phyloP scores from a whole-genome alignment of 2,797 vertebrate species.

The Euthynnus affinis region DNA sequence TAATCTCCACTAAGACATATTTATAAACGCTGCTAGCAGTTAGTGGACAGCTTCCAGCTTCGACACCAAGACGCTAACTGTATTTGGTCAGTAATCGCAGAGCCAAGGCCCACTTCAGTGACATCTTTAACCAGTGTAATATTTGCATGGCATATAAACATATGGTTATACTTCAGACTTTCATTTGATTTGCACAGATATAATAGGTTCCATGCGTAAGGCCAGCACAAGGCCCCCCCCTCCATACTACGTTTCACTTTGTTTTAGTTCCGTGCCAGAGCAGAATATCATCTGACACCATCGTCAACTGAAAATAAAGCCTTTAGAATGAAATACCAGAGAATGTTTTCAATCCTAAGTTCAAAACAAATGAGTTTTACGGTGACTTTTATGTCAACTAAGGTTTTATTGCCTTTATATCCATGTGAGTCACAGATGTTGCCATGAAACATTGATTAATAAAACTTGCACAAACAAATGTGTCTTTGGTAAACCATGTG shows the following conservation, averaged over 20 bases:
- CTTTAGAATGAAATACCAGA: conserved; percentile 8
- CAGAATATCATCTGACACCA: conserved; percentile 48
- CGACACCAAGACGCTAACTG: conserved; percentile 51
- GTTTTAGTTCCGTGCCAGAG: conserved; percentile 43
- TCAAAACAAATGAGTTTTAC: conserved; percentile 28
- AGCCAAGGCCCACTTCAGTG: conserved; percentile 23
- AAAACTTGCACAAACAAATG: conserved; percentile 37
- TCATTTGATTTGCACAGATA: conserved; percentile 46
- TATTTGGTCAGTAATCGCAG: conserved; percentile 57
- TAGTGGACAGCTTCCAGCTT: conserved; percentile 63
- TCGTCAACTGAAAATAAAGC: conserved; percentile 30
- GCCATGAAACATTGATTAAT: conserved; percentile 39
- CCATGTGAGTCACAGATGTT: conserved; percentile 55
- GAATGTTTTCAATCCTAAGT: conserved; percentile 1
- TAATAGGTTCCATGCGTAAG: conserved; percentile 66
- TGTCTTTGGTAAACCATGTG: conserved; percentile 32
- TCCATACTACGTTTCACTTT: conserved; percentile 49
- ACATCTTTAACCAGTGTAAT: conserved; percentile 41
- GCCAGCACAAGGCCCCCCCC: conserved; percentile 30
- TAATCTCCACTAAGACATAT: conserved; percentile 75
- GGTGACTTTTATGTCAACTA: conserved; percentile 1
- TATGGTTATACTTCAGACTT: conserved; percentile 59
- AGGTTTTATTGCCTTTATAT: conserved; percentile 12
- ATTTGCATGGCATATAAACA: conserved; percentile 60
- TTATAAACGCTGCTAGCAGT: conserved; percentile 72